A percentile compares a stretch with the other conserved stretches of the same genome.
phyloP scores from a whole-genome alignment of 2,797 vertebrate species.

The Pipistrellus nathusii region DNA sequence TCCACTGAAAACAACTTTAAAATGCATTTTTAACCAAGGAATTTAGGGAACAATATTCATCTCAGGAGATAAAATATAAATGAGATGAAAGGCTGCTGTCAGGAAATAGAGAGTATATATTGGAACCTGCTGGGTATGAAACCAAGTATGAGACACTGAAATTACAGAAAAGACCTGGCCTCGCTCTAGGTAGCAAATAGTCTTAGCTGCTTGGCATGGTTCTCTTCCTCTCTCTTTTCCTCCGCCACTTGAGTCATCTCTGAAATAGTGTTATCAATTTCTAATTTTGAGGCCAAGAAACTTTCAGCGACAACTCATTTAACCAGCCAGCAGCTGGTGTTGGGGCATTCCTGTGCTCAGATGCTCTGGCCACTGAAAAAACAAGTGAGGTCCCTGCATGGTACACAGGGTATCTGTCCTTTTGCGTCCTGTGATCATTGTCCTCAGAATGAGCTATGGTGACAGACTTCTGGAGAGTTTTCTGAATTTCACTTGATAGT shows the following conservation, averaged over 20 bases:
- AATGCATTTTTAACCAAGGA: background rate
- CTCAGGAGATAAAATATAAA: constrained; percentile 1
- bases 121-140: constrained; percentile 46
- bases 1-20: constrained; percentile 8
- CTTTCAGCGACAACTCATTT: background rate
- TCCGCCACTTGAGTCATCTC: background rate
- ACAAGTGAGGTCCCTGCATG: background rate
- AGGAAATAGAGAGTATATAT: constrained; percentile 15
- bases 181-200: background rate
- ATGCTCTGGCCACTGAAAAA: background rate
- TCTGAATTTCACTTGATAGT: background rate
- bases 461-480: background rate
- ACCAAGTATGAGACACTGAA: constrained; percentile 15
- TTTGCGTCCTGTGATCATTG: background rate
- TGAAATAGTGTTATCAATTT: constrained; percentile 19
- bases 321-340: background rate
- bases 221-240: background rate
- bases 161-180: background rate
- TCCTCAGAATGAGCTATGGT: background rate
- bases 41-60: constrained; percentile 45
- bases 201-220: background rate
- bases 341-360: background rate
- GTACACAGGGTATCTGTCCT: fast-evolving
- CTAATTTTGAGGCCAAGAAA: constrained; percentile 40
- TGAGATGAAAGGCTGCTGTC: background rate